Percentiles rank a stretch among this genome's conserved stretches.
These are phyloP conservation scores for Diorhabda elongata DNA, from an alignment of 1,140 invertebrate genomes.

Conservation along the genomic window DNA sequence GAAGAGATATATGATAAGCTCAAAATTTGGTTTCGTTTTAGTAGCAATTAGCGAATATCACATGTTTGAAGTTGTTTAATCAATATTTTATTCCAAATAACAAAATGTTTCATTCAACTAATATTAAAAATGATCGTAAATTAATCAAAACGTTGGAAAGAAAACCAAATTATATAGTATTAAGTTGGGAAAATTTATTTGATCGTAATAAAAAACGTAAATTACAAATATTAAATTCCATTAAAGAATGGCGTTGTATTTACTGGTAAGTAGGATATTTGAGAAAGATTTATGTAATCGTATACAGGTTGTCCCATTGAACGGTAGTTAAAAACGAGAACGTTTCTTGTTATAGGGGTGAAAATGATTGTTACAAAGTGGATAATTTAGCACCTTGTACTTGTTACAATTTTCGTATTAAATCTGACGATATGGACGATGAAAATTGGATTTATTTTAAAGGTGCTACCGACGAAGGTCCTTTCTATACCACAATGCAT, in stretches of 20 bases:
- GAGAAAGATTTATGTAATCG: constrained; percentile 11
- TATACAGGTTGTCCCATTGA: not conserved
- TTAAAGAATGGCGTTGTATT: constrained; percentile 31
- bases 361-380: constrained; percentile 27
- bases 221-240: constrained; percentile 25
- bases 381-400: constrained; percentile 33
- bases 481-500: constrained; percentile 34
- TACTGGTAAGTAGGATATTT: constrained; percentile 27
- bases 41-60: too few relatives aligned
- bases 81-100: too few relatives aligned
- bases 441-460: constrained; percentile 34
- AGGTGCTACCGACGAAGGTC: constrained; percentile 30
- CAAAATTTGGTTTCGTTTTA: too few relatives aligned
- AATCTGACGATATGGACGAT: constrained; percentile 8
- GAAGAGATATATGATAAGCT: too few relatives aligned
- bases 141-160: constrained; percentile 9
- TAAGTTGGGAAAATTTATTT: constrained; percentile 16
- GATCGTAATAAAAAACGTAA: constrained; percentile 10
- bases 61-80: too few relatives aligned
- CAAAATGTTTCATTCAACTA: too few relatives aligned
- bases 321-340: not conserved
- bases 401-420: constrained; percentile 36
- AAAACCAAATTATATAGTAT: constrained; percentile 21
- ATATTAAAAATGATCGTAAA: not conserved
- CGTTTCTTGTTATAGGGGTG: constrained; percentile 30